Evolutionary conservation across 1,140 invertebrate species (phyloP).

Genomic region (Ptiloglossa arizonensis): DNA sequence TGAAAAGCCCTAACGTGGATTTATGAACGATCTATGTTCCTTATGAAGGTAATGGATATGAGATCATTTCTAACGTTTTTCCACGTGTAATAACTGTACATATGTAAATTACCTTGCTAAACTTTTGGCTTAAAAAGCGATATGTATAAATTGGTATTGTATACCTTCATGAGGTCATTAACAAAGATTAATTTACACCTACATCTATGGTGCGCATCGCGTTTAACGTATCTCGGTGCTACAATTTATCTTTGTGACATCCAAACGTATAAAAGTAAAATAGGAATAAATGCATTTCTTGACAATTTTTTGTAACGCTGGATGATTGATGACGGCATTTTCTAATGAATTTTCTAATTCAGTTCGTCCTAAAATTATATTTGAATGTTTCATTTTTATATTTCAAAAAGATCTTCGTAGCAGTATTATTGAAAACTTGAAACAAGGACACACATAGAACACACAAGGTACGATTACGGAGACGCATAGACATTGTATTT

Average conservation of each 20-base stretch:
- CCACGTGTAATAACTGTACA: conserved; percentile 25
- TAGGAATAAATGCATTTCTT: conserved; percentile 16
- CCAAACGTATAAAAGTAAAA: conserved; percentile 36
- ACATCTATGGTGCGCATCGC: conserved; percentile 25
- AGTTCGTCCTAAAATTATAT: neutral
- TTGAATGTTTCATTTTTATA: conserved; percentile 30
- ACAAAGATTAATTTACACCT: conserved; percentile 21
- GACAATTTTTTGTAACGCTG: neutral
- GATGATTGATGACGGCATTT: conserved; percentile 14
- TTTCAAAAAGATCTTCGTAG: conserved; percentile 31
- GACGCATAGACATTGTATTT: conserved; percentile 62
- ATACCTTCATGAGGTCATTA: conserved; percentile 26
- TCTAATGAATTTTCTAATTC: neutral
- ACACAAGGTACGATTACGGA: conserved; percentile 47
- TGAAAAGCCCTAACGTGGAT: conserved; percentile 26
- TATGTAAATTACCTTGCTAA: conserved; percentile 39
- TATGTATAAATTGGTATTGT: conserved; percentile 24
- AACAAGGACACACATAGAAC: conserved; percentile 27
- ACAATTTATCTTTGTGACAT: conserved; percentile 32
- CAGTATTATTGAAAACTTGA: conserved; percentile 53
- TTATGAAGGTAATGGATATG: conserved; percentile 33
- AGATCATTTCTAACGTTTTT: conserved; percentile 19
- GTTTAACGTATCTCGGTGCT: conserved; percentile 39
- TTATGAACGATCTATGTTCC: neutral
- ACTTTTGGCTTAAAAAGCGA: conserved; percentile 12